Evolutionary conservation across 2,797 vertebrate species (phyloP).

Genomic region (Etheostoma nigrum): DNA sequence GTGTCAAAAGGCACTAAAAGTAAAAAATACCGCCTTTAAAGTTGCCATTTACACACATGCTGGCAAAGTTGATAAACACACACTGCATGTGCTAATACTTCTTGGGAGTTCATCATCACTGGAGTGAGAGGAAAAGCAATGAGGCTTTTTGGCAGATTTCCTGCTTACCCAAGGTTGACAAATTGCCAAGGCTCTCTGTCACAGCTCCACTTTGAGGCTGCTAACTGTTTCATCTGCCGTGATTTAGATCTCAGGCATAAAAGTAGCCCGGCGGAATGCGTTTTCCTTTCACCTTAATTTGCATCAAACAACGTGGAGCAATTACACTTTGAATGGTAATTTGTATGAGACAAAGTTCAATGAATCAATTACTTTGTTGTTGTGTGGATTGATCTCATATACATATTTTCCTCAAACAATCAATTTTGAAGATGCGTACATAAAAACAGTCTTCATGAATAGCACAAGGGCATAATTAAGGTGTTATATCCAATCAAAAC

Average conservation of each 20-base stretch:
- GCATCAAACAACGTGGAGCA: conserved; percentile 68
- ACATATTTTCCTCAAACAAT: conserved; percentile 27
- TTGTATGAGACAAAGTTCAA: conserved; percentile 63
- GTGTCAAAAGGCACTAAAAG: conserved; percentile 45
- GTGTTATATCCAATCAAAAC: conserved; percentile 41
- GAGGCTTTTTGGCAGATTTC: conserved; percentile 83
- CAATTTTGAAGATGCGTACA: conserved; percentile 54
- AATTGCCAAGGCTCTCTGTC: conserved; percentile 81
- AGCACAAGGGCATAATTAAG: conserved; percentile 43
- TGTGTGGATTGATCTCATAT: conserved; percentile 47
- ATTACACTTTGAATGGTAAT: conserved; percentile 77
- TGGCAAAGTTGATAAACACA: conserved; percentile 78
- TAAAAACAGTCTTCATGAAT: conserved; percentile 49
- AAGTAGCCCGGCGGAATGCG: conserved; percentile 66
- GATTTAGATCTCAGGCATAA: conserved; percentile 79
- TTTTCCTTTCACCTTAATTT: conserved; percentile 77
- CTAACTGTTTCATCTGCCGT: conserved; percentile 78
- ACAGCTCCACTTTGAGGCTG: conserved; percentile 76
- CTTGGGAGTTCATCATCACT: conserved; percentile 82
- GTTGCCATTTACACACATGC: conserved; percentile 70
- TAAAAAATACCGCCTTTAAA: conserved; percentile 60
- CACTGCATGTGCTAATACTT: conserved; percentile 72
- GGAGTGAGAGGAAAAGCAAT: conserved; percentile 70
- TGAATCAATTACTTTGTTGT: conserved; percentile 72
- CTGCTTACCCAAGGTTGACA: conserved; percentile 81